A percentile compares a stretch with the other conserved stretches of the same genome.
These are phyloP conservation scores for Peromyscus maniculatus DNA, from an alignment of 2,113 vertebrate species.

Conservation along the genomic window DNA sequence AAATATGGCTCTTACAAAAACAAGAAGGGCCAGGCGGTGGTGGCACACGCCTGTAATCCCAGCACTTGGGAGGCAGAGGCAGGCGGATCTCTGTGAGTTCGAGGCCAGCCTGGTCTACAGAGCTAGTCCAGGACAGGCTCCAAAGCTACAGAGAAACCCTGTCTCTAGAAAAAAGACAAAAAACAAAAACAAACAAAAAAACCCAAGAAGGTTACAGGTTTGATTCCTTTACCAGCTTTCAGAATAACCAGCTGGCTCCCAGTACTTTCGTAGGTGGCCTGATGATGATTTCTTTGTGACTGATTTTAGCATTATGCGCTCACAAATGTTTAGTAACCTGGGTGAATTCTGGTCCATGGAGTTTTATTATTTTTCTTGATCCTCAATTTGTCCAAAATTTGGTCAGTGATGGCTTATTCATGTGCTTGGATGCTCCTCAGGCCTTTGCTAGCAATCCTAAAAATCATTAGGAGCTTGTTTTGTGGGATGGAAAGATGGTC, in stretches of 20 bases:
- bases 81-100: no score
- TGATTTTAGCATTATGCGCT: constrained; percentile 11
- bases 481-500: neutral
- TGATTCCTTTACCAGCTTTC: constrained; percentile 44
- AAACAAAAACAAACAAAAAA: no score
- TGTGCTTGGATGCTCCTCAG: neutral
- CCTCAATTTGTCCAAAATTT: constrained; percentile 30
- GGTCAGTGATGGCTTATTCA: neutral
- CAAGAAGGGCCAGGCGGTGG: no score
- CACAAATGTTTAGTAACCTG: constrained; percentile 54
- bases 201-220: constrained; percentile 12
- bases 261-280: neutral
- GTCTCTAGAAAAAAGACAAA: no score
- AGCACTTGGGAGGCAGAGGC: no score
- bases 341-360: neutral
- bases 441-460: neutral
- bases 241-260: constrained; percentile 39
- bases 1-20: constrained; percentile 2
- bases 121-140: no score
- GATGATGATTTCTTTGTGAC: neutral
- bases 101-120: no score
- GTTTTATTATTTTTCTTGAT: constrained; percentile 36
- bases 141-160: no score
- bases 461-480: constrained; percentile 18
- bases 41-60: no score